A percentile compares a stretch with the other conserved stretches of the same genome.
Conservation (phyloP, 1,140 invertebrate species). For the Liolophura sinensis region DNA sequence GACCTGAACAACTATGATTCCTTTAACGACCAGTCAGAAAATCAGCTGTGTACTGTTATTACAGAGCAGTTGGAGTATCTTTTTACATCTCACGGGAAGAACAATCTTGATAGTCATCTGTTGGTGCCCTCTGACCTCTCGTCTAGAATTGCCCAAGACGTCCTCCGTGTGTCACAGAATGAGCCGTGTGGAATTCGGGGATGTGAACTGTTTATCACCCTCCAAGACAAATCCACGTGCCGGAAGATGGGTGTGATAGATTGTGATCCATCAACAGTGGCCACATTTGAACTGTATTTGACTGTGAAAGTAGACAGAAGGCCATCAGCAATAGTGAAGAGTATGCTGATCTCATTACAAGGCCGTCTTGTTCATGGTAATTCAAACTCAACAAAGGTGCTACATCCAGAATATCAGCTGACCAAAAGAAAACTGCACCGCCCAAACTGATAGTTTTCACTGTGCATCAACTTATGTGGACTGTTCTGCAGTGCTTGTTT, state of each 20-base stretch:
- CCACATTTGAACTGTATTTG: slow-evolving; percentile 83
- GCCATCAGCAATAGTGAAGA: slow-evolving; percentile 77
- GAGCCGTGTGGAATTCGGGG: slow-evolving; percentile 79
- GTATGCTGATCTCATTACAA: slow-evolving; percentile 30
- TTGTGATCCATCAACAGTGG: slow-evolving; percentile 79
- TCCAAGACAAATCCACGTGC: slow-evolving; percentile 36
- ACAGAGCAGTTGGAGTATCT: too few species aligned
- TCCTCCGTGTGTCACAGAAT: slow-evolving; percentile 76
- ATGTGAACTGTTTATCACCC: slow-evolving; percentile 52
- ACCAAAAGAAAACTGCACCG: slow-evolving; percentile 86
- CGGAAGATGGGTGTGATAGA: slow-evolving; percentile 69
- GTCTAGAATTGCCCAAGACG: slow-evolving; percentile 73
- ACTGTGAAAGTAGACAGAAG: slow-evolving; percentile 80
- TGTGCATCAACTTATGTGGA: too few species aligned
- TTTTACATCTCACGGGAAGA: too few species aligned
- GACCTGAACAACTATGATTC: too few species aligned
- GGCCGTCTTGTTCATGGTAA: slow-evolving; percentile 71
- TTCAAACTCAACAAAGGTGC: slow-evolving; percentile 75
- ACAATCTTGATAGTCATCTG: slow-evolving; percentile 65
- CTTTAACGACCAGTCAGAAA: too few species aligned
- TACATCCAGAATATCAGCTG: slow-evolving; percentile 80
- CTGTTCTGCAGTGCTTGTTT: too few species aligned
- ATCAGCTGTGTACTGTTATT: too few species aligned
- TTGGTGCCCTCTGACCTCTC: slow-evolving; percentile 78
- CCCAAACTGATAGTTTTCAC: slow-evolving; percentile 6